Conservation (phyloP, 2,113 vertebrate genomes). For the Oncorhynchus nerka region DNA sequence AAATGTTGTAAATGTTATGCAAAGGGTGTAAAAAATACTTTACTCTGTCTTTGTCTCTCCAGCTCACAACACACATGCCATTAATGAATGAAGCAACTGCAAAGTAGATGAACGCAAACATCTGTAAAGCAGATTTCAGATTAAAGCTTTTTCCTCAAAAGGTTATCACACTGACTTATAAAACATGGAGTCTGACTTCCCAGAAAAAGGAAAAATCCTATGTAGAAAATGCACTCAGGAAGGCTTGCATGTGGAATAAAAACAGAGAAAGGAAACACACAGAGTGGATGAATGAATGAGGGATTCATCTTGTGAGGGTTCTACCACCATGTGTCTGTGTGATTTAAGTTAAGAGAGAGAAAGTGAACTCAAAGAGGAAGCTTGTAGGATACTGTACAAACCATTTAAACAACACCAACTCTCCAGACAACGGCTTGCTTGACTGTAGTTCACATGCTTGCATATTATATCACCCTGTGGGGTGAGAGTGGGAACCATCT, state of each 20-base stretch:
- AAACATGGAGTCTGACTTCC: not conserved
- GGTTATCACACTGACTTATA: not conserved
- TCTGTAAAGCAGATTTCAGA: too few species aligned
- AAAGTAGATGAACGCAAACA: not conserved
- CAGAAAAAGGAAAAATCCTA: not conserved
- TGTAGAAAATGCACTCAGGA: not conserved
- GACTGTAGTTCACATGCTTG: not conserved
- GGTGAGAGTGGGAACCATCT: not conserved
- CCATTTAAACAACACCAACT: too few species aligned
- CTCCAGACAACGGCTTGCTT: too few species aligned
- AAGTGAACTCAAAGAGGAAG: too few species aligned
- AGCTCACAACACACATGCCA: not conserved
- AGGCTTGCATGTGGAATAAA: not conserved
- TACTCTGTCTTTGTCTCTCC: not conserved
- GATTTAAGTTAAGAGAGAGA: not conserved
- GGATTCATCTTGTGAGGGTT: too few species aligned
- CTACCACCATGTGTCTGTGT: not conserved
- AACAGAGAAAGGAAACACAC: not conserved
- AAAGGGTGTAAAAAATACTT: too few species aligned
- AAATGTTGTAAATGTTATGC: too few species aligned
- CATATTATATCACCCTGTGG: conserved; percentile 10
- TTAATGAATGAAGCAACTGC: not conserved
- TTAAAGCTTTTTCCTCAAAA: not conserved
- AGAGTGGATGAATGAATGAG: not conserved
- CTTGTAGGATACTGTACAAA: not conserved